Evolutionary conservation across 2,888 invertebrate genomes (phyloP), one percentile per base, ranked within the genome.

Genomic region (Caenorhabditis zanzibari): DNA sequence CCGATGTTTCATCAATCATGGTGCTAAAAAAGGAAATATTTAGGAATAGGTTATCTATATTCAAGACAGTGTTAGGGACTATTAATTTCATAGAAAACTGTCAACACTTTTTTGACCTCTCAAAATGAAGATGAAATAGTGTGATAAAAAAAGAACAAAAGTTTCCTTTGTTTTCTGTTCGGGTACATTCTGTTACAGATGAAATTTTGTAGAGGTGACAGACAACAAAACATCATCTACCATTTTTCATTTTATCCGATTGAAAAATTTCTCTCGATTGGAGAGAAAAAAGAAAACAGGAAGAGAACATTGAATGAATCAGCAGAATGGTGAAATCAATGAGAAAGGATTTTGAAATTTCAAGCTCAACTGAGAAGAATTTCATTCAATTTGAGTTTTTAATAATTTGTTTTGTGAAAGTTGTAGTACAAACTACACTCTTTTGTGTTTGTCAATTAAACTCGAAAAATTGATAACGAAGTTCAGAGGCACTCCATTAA

Each of bases 1-100:
- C 52, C 19, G 58, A 28, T 26, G 26, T 16, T n/a, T 58, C 56
- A 12, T 77, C 77, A 32, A 19, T 44, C 79, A 79, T 79, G 32
- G 26, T 19, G 26, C 79, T 79, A 64, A 19, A 77, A 76, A 47
- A 22, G 1, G 19, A 6, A 26, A 5, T 56, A 26, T 52, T 32
- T 16, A 52, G 0, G 19, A 19, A 22, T 7, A 54, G 26, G 14
- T 12, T 4, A 12, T 24, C 6, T 3, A 6, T n/a, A 4, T 22
- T 49, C 52, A 7, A 22, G 24, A 52, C 52, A 10, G 6, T 19
- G 2, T 22, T 7, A 49, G n/a, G 7, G 0, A 41, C 12, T 19
- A 22, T 52, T 52, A 49, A n/a, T 41, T 5, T 41, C 5, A 38
- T 14, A n/a, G 19, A 6, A 12, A 44, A 63, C 3, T 41, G 52